These are phyloP conservation scores for Drosophila aff. DNA, from an alignment of 1,140 invertebrate species.

Conservation along the genomic window DNA sequence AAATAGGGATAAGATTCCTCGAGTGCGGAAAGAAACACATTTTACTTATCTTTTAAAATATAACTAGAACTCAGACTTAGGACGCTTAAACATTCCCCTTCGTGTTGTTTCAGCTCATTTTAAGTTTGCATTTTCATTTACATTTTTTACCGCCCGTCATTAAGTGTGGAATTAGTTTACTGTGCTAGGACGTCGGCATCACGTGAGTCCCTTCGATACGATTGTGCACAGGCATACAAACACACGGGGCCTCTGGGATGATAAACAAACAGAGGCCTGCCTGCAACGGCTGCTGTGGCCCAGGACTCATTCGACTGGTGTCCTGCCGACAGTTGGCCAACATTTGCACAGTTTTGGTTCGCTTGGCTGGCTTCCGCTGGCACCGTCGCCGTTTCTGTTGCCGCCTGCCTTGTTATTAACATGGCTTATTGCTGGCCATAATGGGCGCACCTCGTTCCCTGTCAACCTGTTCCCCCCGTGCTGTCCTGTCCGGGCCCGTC, in stretches of 20 bases:
- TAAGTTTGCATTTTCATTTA: slow-evolving; percentile 1
- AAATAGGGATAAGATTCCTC: no score
- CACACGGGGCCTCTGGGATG: slow-evolving; percentile 9
- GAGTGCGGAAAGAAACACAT: no score
- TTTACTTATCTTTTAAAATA: no score
- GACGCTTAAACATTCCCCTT: no score
- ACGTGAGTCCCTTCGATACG: slow-evolving; percentile 34
- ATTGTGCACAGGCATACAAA: slow-evolving; percentile 30
- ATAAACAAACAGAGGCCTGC: slow-evolving; percentile 52
- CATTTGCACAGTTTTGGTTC: slow-evolving; percentile 76
- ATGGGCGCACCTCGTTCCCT: slow-evolving; percentile 58
- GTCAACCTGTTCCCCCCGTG: slow-evolving; percentile 46
- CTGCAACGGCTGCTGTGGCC: slow-evolving; percentile 14
- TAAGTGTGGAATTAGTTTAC: slow-evolving; percentile 75
- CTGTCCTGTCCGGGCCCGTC: not conserved
- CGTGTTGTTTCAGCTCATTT: not conserved
- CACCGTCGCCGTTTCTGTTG: slow-evolving; percentile 6
- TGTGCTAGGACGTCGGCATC: slow-evolving; percentile 49
- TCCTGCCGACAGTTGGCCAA: slow-evolving; percentile 52
- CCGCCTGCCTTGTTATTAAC: slow-evolving; percentile 70
- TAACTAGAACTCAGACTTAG: no score
- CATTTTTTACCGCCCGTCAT: slow-evolving; percentile 29
- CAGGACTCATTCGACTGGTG: slow-evolving; percentile 25
- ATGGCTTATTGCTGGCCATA: slow-evolving; percentile 80
- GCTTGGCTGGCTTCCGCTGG: slow-evolving; percentile 39